Evolutionary conservation across 2,113 vertebrate species (phyloP), one percentile per base, ranked within the genome.

Genomic region (Piaya cayana): DNA sequence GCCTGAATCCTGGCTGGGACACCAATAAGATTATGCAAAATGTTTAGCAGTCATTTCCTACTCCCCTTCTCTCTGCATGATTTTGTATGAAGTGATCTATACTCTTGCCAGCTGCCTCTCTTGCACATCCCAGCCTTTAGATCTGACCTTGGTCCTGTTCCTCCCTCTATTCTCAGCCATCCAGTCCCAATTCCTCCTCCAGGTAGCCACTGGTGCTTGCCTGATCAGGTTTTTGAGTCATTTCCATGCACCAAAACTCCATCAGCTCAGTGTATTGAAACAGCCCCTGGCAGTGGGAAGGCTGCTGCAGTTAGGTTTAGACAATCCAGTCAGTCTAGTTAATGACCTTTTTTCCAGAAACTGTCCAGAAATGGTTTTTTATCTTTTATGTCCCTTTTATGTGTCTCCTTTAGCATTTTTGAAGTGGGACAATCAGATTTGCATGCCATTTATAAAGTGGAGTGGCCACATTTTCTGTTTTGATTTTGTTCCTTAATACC

Each of bases 21-120:
- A 50, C 43, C 42, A 77, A 49, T 9, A 69, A 62, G 69, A 43
- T 22, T 4, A 72, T 29, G n/a, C 30, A 76, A 92, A 88, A 77
- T 43, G 1, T 2, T 12, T 22, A 88, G 20, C 32, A 62, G 34
- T 59, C 20, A 34, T 60, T 88, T 69, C 27, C 75, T 85, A 47
- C 29, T 75, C 11, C 18, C 8, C 30, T 81, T 21, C 29, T 71
- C 32, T 42, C 69, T 26, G 32, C 60, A 83, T 12, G n/a, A 42
- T 42, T 90, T 59, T 50, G 27, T 11, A 42, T 6, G 15, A 59
- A 85, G 36, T 17, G 50, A 32, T 32, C 47, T 0, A 0, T 36
- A 75, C 30, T 20, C 47, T 43, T 71, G 20, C 7, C 0, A 1
- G 37, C 32, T 63, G 30, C 21, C 16, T 78, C 43, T 82, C 15